Conservation (phyloP, 2,113 vertebrate species). For the Nycticorax nycticorax region DNA sequence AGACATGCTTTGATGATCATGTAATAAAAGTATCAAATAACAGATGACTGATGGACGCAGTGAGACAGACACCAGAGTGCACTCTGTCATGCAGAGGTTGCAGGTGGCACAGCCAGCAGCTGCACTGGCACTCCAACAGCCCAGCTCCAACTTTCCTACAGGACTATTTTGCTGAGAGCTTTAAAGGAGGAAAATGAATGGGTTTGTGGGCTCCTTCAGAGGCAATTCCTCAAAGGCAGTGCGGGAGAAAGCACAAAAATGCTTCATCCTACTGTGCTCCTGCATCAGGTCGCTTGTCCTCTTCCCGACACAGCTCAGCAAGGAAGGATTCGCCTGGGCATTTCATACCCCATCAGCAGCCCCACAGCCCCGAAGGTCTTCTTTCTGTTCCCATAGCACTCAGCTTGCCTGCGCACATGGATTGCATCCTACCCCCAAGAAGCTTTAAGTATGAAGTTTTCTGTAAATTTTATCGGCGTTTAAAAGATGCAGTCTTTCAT, state of each 20-base stretch:
- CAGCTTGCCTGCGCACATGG: neutral
- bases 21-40: neutral
- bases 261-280: neutral
- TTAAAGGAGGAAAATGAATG: neutral
- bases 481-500: neutral
- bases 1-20: neutral
- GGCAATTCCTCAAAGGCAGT: neutral
- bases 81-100: fast-evolving
- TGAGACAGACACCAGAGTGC: neutral
- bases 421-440: neutral
- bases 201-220: neutral
- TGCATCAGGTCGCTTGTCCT: fast-evolving
- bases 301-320: neutral
- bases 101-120: neutral
- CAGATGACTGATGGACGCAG: neutral
- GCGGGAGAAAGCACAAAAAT: neutral
- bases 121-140: neutral
- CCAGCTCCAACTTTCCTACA: neutral
- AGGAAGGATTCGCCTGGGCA: too few relatives aligned
- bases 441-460: neutral
- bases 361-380: too few relatives aligned
- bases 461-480: neutral
- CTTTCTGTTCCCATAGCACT: neutral
- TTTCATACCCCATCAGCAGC: neutral
- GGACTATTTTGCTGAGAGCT: too few relatives aligned